These are phyloP conservation scores for Tokudaia tokunoshimensis DNA, from an alignment of 2,797 vertebrate species.

Conservation along the genomic window DNA sequence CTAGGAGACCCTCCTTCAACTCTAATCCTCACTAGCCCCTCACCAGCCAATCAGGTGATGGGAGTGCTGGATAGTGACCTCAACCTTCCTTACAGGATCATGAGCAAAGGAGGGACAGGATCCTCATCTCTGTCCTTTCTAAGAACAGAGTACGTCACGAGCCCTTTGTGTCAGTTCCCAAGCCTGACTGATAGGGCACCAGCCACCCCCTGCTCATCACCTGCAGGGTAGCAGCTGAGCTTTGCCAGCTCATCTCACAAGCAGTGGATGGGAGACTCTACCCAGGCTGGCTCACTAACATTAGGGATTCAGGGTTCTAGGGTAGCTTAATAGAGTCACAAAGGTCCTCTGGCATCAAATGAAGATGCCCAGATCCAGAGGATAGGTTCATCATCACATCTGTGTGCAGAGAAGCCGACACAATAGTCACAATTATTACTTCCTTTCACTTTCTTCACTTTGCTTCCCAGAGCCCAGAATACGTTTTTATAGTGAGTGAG, in stretches of 20 bases:
- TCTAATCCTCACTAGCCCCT: not conserved
- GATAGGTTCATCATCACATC: not conserved
- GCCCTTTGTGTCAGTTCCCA: no score
- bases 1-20: not conserved
- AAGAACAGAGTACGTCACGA: not conserved
- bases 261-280: not conserved
- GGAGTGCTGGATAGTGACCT: not conserved
- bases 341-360: not conserved
- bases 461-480: not conserved
- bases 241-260: not conserved
- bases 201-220: no score
- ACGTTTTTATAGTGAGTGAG: not conserved
- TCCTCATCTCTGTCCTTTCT: not conserved
- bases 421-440: not conserved
- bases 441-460: conserved; percentile 21
- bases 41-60: not conserved
- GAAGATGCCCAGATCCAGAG: not conserved
- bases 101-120: not conserved
- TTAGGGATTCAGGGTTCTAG: not conserved
- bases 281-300: not conserved
- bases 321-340: not conserved
- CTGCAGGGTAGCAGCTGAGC: not conserved
- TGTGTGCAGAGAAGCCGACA: not conserved
- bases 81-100: not conserved
- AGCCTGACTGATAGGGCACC: not conserved